Evolutionary conservation across 92 coral and sea anemone genomes (phyloP), one percentile per base, ranked within the genome.

Genomic region (Umimayanthus kanabou): DNA sequence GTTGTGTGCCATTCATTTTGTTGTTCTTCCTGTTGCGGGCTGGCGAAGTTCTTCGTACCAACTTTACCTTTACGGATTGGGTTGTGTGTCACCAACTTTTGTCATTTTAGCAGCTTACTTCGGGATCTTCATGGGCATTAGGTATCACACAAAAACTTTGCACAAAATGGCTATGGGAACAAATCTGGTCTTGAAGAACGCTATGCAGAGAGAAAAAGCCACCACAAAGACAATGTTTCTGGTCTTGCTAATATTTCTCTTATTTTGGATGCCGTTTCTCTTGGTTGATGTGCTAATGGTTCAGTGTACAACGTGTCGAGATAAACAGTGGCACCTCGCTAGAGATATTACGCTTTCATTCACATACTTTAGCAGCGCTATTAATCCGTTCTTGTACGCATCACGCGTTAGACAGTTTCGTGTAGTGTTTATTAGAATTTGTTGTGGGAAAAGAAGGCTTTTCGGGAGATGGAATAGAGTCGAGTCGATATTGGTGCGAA

Each of bases 221-320:
- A 95, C 98, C 10, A 93, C 96, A 6, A 95, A 95, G 71, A 95
- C 98, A 4, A 95, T 95, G 98, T 74, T 93, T 14, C 84, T 95
- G 55, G 88, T 95, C 6, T 85, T 95, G 22, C 85, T 88, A 1
- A 93, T 95, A 2, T 93, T 93, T 80, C 82, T 95, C 0, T 58
- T 91, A 39, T 93, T 95, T 50, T 95, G 98, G 98, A 86, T 91
- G 37, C 98, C 98, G n/a, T 93, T 95, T 77, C 55, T 95, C 73
- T 81, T 91, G 8, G 79, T 90, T 2, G 98, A 95, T 90, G 82
- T 90, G 7, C 80, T 93, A 16, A 93, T 95, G 96, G 96, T 95
- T 0, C 98, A 95, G 89, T 95, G 96, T 66, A 30, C 28, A n/a
- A n/a, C 71, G 0, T 91, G 94, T 42, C 85, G 94, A 18, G 18